phyloP scores from a whole-genome alignment of 2,888 invertebrate genomes.

The Drosophila testacea region DNA sequence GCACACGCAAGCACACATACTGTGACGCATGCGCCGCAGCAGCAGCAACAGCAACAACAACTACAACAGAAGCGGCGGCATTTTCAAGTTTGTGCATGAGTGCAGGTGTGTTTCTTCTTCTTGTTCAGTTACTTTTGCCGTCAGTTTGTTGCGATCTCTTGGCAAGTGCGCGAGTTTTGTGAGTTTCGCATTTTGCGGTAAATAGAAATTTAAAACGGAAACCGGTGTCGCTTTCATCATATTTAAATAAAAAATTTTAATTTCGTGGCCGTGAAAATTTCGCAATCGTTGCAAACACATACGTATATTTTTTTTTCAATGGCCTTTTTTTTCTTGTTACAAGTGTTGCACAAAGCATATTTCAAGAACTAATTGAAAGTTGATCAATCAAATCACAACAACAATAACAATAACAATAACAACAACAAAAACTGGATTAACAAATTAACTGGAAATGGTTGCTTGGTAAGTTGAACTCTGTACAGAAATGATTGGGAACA shows the following conservation, averaged over 20 bases:
- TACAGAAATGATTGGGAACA: too few species aligned
- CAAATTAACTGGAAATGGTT: conserved; percentile 30
- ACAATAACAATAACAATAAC: background rate
- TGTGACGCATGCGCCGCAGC: conserved; percentile 33
- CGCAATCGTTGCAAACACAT: conserved; percentile 12
- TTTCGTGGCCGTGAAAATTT: conserved; percentile 30
- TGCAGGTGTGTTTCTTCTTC: conserved; percentile 36
- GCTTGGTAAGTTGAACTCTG: conserved; percentile 30
- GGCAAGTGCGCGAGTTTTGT: conserved; percentile 21
- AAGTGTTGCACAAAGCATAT: conserved; percentile 31
- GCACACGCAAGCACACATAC: conserved; percentile 4
- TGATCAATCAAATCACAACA: conserved; percentile 5
- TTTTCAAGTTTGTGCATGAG: conserved; percentile 44
- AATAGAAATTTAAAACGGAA: conserved; percentile 21
- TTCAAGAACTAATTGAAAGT: conserved; percentile 37
- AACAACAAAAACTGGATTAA: conserved; percentile 28
- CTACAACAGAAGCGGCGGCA: background rate
- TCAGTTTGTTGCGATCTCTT: conserved; percentile 30
- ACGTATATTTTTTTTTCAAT: conserved; percentile 2
- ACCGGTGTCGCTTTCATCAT: conserved; percentile 34
- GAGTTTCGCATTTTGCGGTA: conserved; percentile 14
- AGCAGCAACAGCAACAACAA: background rate
- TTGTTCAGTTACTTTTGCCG: conserved; percentile 12
- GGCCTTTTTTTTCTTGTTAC: conserved; percentile 3
- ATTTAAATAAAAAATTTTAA: background rate